Base-by-base conservation (phyloP, 2,797 vertebrate genomes). In the Sebastes trivittatus region DNA sequence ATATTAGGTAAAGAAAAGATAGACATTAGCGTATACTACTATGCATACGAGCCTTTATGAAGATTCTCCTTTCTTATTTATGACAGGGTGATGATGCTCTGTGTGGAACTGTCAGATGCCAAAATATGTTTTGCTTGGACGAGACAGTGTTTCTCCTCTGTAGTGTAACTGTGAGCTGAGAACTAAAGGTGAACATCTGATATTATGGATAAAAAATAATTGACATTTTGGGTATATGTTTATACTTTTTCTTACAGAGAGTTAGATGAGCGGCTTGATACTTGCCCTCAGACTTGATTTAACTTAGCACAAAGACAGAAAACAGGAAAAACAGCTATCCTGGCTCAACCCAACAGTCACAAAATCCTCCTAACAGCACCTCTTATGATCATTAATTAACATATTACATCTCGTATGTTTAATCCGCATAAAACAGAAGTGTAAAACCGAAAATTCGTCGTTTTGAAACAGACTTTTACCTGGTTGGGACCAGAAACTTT, bases 31-130 rank as follows among this genome's bases (percentile, higher is more conserved):
- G 64, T 80, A 46, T 82, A 62, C 76, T 82, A 87, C 93, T 94
- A 91, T 93, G 91, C 90, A 92, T 72, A 90, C 67, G 64, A 75
- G 90, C 89, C 90, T 90, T 82, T 72, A 78, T 82, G 72, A 76
- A 83, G 87, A 88, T 82, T 81, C 66, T 82, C 63, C 70, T 80
- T 72, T 82, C 72, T 85, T 83, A 72, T 82, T 83, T 82, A 80
- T 77, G 75, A 4, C 30, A 52, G 59, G 36, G 22, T 38, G 36
- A 38, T 42, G 78, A 72, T 64, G 75, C 82, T 87, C 63, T 22
- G 52, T 72, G 61, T 77, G 60, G 67, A 87, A 74, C 68, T 68
- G 59, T 86, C 79, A 49, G 64, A 88, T 89, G 89, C 90, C 92
- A 92, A 92, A 91, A 85, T 59, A 27, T 61, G 85, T 80, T 79